phyloP scores from a whole-genome alignment of 2,113 vertebrate genomes.

The Geococcyx californianus region DNA sequence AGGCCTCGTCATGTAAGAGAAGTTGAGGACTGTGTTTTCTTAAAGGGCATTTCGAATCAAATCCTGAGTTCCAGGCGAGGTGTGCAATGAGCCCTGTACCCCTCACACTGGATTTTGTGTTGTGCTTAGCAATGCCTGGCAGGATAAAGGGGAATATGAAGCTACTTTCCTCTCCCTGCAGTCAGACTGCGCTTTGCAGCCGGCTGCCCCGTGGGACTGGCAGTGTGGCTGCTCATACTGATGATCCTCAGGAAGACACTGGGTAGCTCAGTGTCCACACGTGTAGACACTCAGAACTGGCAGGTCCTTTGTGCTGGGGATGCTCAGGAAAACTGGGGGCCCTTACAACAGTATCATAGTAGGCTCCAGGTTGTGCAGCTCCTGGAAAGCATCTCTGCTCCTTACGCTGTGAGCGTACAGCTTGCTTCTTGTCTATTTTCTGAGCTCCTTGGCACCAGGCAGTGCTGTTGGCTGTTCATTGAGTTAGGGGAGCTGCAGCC shows the following conservation, averaged over 20 bases:
- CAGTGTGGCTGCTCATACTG: background rate
- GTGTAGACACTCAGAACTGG: fast-evolving
- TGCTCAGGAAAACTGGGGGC: background rate
- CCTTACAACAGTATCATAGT: background rate
- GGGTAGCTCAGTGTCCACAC: background rate
- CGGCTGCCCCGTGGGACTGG: background rate
- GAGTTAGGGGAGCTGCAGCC: constrained; percentile 27
- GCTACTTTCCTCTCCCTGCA: background rate
- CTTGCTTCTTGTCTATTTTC: background rate
- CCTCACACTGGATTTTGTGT: background rate
- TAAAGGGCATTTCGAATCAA: background rate
- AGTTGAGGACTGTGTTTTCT: background rate
- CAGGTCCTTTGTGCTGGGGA: background rate
- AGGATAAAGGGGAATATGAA: background rate
- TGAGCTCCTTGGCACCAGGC: background rate
- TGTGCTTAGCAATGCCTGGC: fast-evolving
- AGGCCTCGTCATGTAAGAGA: fast-evolving
- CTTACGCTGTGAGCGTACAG: background rate
- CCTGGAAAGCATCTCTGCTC: background rate
- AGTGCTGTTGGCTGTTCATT: background rate
- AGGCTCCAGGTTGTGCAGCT: background rate
- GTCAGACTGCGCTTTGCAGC: background rate
- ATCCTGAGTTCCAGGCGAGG: background rate
- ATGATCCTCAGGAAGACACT: background rate
- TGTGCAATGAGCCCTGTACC: background rate